phyloP scores from a whole-genome alignment of 2,888 invertebrate genomes.

The Amphipyra tragopoginis region DNA sequence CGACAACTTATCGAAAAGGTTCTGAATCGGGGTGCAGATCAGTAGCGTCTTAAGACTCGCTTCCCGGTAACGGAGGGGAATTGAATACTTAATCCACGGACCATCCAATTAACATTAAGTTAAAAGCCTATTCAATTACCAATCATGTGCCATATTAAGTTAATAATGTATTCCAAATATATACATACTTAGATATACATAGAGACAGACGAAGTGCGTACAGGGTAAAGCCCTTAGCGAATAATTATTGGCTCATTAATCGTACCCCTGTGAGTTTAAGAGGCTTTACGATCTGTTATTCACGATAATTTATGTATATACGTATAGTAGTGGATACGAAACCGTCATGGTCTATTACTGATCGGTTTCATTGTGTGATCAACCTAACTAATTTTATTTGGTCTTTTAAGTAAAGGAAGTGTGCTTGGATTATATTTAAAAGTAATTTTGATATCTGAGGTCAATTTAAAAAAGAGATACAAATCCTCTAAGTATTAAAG shows the following conservation, averaged over 20 bases:
- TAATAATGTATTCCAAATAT: conserved; percentile 30
- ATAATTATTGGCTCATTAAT: conserved; percentile 66
- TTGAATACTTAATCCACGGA: too few species aligned
- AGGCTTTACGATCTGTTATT: conserved; percentile 60
- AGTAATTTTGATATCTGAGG: too few species aligned
- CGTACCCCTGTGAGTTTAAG: conserved; percentile 57
- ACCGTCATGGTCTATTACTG: conserved; percentile 19
- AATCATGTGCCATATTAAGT: conserved; percentile 1
- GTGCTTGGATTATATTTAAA: neutral
- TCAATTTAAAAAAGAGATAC: too few species aligned
- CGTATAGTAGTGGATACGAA: neutral
- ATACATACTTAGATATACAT: conserved; percentile 1
- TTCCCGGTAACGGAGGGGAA: too few species aligned
- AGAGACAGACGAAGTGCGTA: conserved; percentile 47
- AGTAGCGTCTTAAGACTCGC: too few species aligned
- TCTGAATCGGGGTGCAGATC: too few species aligned
- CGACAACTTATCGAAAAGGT: too few species aligned
- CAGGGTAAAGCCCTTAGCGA: conserved; percentile 60
- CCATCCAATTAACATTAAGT: too few species aligned
- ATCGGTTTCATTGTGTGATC: conserved; percentile 25
- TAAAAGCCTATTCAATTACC: too few species aligned
- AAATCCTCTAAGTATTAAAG: too few species aligned
- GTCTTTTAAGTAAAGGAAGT: too few species aligned
- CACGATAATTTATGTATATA: conserved; percentile 47
- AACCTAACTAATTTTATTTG: conserved; percentile 15